These are phyloP conservation scores for Agrotis clavis DNA, from an alignment of 2,888 invertebrate species.

Conservation along the genomic window DNA sequence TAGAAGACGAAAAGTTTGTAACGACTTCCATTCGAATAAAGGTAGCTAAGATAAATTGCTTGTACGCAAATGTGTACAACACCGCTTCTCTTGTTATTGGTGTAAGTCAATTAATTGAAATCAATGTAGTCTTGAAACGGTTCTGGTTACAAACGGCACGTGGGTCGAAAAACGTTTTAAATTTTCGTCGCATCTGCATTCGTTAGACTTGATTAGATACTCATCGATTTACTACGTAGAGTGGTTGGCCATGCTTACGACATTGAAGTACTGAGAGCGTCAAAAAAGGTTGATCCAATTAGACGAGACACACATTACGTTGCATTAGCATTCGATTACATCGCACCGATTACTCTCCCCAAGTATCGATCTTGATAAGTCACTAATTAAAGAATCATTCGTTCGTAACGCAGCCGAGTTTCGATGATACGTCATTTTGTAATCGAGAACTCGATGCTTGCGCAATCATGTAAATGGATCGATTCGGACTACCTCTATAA, in stretches of 20 bases:
- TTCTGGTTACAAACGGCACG: constrained; percentile 8
- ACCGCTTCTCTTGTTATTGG: background rate
- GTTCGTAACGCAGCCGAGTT: constrained; percentile 66
- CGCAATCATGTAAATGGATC: constrained; percentile 86
- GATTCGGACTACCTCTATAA: constrained; percentile 86
- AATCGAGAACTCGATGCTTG: constrained; percentile 85
- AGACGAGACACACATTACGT: constrained; percentile 73
- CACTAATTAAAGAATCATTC: constrained; percentile 83
- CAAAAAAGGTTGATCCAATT: constrained; percentile 69
- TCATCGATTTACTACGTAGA: constrained; percentile 8
- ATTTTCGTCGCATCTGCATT: background rate
- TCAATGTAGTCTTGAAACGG: background rate
- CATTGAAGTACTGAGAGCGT: constrained; percentile 38
- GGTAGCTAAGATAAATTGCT: constrained; percentile 17
- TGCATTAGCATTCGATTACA: constrained; percentile 81
- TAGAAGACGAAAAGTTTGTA: constrained; percentile 18
- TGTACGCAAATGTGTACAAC: constrained; percentile 3
- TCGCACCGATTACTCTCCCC: constrained; percentile 78
- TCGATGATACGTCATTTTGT: constrained; percentile 82
- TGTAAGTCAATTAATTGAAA: background rate
- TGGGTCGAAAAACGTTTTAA: background rate
- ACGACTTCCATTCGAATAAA: background rate
- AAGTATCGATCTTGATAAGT: constrained; percentile 84
- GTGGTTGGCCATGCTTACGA: constrained; percentile 38
- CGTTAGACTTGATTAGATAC: background rate